Percentiles rank a stretch among this genome's conserved stretches.
Conservation (phyloP, 2,113 vertebrate species). For the Felis chaus region DNA sequence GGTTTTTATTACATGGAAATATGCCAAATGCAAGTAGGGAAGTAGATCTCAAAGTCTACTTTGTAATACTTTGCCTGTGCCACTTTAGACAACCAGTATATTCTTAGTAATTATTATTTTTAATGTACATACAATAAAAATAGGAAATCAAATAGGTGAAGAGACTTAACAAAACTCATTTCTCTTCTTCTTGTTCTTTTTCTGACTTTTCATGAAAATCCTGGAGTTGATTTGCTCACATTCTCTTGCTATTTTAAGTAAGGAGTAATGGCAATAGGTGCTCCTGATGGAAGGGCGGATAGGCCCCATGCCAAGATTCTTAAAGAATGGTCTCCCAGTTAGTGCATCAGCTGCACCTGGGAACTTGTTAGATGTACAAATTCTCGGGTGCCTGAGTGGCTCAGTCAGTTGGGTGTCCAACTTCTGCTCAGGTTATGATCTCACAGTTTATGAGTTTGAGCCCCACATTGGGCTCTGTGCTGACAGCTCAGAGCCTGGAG, state of each 20-base stretch:
- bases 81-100: background rate
- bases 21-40: background rate
- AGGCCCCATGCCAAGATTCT: background rate
- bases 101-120: constrained; percentile 7
- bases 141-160: background rate
- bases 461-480: no score
- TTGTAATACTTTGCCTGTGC: background rate
- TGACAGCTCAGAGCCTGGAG: no score
- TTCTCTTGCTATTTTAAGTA: background rate
- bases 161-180: background rate
- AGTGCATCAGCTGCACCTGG: background rate
- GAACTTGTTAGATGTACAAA: background rate
- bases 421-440: no score
- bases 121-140: background rate
- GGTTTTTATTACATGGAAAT: background rate
- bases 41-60: background rate
- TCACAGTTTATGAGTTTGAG: no score
- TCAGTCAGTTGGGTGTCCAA: no score
- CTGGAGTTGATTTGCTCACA: background rate
- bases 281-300: background rate
- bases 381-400: background rate
- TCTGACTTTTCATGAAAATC: background rate
- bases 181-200: background rate
- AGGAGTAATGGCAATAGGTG: background rate
- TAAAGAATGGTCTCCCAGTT: background rate